Conservation (phyloP, 2,113 vertebrate species). For the Corynorhinus townsendii region DNA sequence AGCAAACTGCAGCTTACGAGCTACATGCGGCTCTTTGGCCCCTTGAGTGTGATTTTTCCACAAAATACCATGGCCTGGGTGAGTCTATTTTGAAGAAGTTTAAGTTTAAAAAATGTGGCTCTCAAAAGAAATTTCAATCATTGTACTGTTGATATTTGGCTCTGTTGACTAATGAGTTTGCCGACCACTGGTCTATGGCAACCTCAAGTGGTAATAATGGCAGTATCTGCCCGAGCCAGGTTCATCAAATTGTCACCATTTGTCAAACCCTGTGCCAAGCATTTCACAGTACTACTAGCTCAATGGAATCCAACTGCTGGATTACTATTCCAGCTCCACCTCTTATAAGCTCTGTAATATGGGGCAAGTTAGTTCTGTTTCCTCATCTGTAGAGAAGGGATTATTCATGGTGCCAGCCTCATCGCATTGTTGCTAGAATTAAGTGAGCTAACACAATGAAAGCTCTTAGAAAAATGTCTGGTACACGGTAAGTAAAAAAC, state of each 20-base stretch:
- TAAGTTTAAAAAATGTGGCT: too few relatives aligned
- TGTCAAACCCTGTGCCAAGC: not conserved
- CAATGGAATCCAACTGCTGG: not conserved
- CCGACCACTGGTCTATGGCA: not conserved
- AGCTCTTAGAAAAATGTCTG: not conserved
- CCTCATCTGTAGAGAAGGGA: not conserved
- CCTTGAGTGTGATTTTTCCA: too few relatives aligned
- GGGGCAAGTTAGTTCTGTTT: not conserved
- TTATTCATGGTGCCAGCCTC: not conserved
- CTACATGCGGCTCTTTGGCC: too few relatives aligned
- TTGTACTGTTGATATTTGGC: too few relatives aligned
- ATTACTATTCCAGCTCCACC: not conserved
- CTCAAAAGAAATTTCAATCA: too few relatives aligned
- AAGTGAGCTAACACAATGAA: not conserved
- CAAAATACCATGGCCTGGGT: too few relatives aligned
- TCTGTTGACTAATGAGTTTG: too few relatives aligned
- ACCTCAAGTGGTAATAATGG: not conserved
- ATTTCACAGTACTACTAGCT: not conserved
- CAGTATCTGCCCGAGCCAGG: not conserved
- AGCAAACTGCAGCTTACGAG: too few relatives aligned
- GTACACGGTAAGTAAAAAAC: not conserved
- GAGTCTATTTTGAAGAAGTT: too few relatives aligned
- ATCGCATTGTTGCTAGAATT: not conserved
- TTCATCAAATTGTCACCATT: not conserved
- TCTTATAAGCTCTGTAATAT: not conserved